Evolutionary conservation across 2,113 vertebrate genomes (phyloP).

Genomic region (Phylloscopus whistleri): DNA sequence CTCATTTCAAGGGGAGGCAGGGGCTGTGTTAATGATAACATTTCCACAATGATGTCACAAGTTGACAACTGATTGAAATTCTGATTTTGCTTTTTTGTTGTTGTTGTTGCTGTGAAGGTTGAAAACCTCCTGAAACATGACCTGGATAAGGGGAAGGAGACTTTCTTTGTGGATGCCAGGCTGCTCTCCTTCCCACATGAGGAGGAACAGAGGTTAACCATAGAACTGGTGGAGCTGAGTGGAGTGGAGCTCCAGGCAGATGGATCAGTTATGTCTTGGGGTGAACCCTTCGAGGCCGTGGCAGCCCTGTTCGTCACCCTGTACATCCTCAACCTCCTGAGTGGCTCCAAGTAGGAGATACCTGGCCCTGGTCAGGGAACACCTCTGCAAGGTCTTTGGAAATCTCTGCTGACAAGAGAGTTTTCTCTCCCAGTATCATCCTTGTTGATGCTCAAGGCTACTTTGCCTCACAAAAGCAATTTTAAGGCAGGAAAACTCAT

Average conservation of each 20-base stretch:
- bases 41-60: background rate
- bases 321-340: conserved; percentile 18
- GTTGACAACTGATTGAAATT: background rate
- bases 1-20: fast-evolving
- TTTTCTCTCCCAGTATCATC: background rate
- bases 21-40: background rate
- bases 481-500: background rate
- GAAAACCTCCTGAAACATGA: conserved; percentile 14
- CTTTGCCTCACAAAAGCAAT: background rate
- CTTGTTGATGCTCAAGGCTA: background rate
- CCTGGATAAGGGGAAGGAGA: background rate
- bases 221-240: conserved; percentile 40
- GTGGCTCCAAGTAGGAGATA: background rate
- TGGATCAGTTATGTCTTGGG: background rate
- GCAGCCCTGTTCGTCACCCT: conserved; percentile 57
- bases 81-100: background rate
- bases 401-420: background rate
- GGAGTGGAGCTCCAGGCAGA: conserved; percentile 52
- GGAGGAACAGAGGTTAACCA: conserved; percentile 35
- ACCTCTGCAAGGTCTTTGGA: fast-evolving
- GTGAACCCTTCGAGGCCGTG: background rate
- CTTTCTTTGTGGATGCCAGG: background rate
- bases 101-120: conserved; percentile 26
- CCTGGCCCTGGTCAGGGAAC: background rate
- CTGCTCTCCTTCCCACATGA: conserved; percentile 4